Base-by-base conservation (phyloP, 1,140 invertebrate genomes). In the Drosophila mojavensis region DNA sequence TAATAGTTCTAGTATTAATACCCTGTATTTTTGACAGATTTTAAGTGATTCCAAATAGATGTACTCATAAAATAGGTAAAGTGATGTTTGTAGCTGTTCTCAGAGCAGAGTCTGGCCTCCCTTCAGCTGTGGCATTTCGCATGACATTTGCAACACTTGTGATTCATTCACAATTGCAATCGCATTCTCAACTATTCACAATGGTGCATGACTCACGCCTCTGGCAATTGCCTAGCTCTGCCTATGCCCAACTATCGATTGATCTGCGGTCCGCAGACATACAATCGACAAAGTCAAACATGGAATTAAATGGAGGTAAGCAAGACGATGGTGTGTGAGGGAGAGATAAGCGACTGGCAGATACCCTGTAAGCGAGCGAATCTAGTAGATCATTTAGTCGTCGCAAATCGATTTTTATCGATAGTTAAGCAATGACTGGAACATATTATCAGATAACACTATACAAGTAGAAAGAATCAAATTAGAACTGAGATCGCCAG, bases 151-250 rank as follows among this genome's bases (percentile, higher is more conserved):
- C 17, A 36, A 7, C 33, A 43, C n/a, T 43, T 55, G 63, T 66
- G 63, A 66, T 56, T 66, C 53, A 66, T 26, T 24, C 53, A 30
- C 17, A 65, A 4, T 39, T 56, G 53, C 41, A 36, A 47, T 30
- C 7, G 13, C 10, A 33, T 26, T n/a, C 47, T 11, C 47, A 54
- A 5, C 51, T 33, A 30, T 33, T 33, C n/a, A 54, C 51, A 33
- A 54, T 53, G 20, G 20, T 6, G 10, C 26, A 53, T 54, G 51
- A 54, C n/a, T 54, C 51, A 54, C 26, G 6, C 24, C 41, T 4
- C 41, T 43, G 11, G 4, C 13, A 5, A 7, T 0, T 10, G 33
- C 33, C 33, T 9, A 5, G 33, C 33, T 7, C 1, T 15, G 43
- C 5, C 43, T 45, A 17, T 4, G 15, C 43, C 6, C 26, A 51